Percentiles rank a stretch among this genome's conserved stretches.
Evolutionary conservation across 2,113 vertebrate genomes (phyloP).

Genomic region (Synchiropus splendidus): DNA sequence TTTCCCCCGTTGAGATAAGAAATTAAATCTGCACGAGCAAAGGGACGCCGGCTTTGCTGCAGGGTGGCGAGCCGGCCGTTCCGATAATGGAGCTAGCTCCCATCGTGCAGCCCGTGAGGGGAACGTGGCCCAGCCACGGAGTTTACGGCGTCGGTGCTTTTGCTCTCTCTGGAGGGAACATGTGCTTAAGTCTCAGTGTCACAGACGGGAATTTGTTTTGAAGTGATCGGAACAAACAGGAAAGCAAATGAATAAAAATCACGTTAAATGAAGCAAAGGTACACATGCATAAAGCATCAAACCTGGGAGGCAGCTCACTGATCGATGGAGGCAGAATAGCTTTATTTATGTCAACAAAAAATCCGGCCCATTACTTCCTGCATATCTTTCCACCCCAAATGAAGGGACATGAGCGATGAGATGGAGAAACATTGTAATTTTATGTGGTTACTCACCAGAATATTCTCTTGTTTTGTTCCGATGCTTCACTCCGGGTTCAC

Average conservation of each 20-base stretch:
- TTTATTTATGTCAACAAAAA: too few species aligned
- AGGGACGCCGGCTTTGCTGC: constrained; percentile 56
- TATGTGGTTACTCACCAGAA: constrained; percentile 50
- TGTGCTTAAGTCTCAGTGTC: constrained; percentile 36
- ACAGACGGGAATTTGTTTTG: constrained; percentile 13
- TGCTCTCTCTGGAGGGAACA: constrained; percentile 15
- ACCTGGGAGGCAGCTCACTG: constrained; percentile 4
- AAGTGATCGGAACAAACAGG: constrained; percentile 1
- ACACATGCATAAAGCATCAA: constrained; percentile 8
- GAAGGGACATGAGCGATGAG: constrained; percentile 5
- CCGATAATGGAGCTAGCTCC: constrained; percentile 63
- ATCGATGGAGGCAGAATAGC: constrained; percentile 14
- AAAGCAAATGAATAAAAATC: constrained; percentile 1
- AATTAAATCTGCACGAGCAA: constrained; percentile 59
- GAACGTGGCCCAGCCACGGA: constrained; percentile 51
- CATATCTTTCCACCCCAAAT: constrained; percentile 3
- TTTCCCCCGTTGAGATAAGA: constrained; percentile 61
- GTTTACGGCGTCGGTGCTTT: constrained; percentile 32
- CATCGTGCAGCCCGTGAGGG: constrained; percentile 56
- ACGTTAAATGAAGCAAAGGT: constrained; percentile 3
- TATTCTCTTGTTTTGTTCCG: constrained; percentile 19
- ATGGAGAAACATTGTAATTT: constrained; percentile 32
- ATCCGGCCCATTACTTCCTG: constrained; percentile 1
- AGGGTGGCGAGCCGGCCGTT: constrained; percentile 52
- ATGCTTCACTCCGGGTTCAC: constrained; percentile 35